Evolutionary conservation across 2,113 vertebrate species (phyloP), one percentile per base, ranked within the genome.

Genomic region (Geococcyx californianus): DNA sequence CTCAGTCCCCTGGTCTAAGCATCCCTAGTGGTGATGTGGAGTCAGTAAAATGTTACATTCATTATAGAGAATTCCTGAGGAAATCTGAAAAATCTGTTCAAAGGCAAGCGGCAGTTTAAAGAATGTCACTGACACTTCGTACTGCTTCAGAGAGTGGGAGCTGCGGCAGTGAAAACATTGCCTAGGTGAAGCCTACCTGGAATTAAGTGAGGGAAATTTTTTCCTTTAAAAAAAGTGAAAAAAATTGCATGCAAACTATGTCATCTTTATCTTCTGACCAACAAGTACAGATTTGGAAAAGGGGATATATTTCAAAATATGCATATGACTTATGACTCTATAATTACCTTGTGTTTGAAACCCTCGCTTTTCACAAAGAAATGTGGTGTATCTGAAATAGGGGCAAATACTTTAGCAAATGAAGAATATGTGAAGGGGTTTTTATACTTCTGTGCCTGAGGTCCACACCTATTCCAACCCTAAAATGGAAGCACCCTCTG

Each of bases 401-500:
- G 14, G 21, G 29, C 13, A 76, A 64, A 67, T 72, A 69, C 89
- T 90, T 82, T 34, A 77, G 15, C 16, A 82, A 45, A 51, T 44
- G 6, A 80, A 94, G 93, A 72, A 54, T 18, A 47, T 0, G 4
- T 3, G 10, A 83, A 63, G 7, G 51, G 26, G 42, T 54, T 34
- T 59, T 78, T 74, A 16, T 29, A 17, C 20, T 82, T 6, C 42
- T 60, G 28, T 42, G 33, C n/a, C 34, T 36, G 44, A 70, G 68
- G 85, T 49, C 77, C 42, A 11, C 36, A 95, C 78, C 45, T 49
- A 82, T 69, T 74, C 28, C 64, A 96, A 77, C 92, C 85, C 94
- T 96, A 96, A 97, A 97, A 97, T 89, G 78, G 94, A 98, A 96
- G 94, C 95, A 94, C 94, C 95, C 96, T 97, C 96, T 98, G 78